These are phyloP conservation scores for Halictus rubicundus DNA, from an alignment of 1,140 invertebrate genomes.

Conservation along the genomic window DNA sequence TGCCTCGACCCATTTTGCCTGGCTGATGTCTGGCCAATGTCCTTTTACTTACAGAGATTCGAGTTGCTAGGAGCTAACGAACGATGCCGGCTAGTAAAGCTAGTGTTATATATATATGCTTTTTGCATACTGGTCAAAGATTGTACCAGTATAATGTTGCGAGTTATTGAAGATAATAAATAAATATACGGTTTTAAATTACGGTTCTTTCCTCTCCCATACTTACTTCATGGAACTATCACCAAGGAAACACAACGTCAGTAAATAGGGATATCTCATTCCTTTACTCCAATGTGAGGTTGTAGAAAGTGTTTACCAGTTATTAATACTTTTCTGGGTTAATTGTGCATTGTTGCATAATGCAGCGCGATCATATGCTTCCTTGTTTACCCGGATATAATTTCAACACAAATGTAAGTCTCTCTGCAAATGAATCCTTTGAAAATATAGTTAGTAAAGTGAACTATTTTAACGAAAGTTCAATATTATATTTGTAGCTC, in stretches of 20 bases:
- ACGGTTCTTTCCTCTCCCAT: neutral
- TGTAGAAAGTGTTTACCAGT: neutral
- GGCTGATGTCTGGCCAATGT: too few species aligned
- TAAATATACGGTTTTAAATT: constrained; percentile 37
- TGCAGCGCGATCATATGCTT: constrained; percentile 70
- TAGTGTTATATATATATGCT: constrained; percentile 27
- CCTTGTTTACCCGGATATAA: constrained; percentile 81
- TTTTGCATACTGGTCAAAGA: constrained; percentile 22
- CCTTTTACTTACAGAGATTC: too few species aligned
- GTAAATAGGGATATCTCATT: neutral
- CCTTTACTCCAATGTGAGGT: neutral
- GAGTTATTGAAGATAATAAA: constrained; percentile 60
- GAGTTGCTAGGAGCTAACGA: too few species aligned
- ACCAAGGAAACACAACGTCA: constrained; percentile 58
- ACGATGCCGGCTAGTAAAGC: too few species aligned
- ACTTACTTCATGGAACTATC: constrained; percentile 26
- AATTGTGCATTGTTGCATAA: constrained; percentile 47
- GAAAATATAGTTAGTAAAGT: too few species aligned
- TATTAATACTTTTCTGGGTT: constrained; percentile 2
- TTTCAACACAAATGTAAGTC: constrained; percentile 79
- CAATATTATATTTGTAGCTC: constrained; percentile 74
- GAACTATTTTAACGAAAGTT: too few species aligned
- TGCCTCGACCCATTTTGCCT: too few species aligned
- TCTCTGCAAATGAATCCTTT: neutral
- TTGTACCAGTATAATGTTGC: constrained; percentile 40